Evolutionary conservation across 2,888 invertebrate genomes (phyloP), one percentile per base, ranked within the genome.

Genomic region (Thymelicus sylvestris): DNA sequence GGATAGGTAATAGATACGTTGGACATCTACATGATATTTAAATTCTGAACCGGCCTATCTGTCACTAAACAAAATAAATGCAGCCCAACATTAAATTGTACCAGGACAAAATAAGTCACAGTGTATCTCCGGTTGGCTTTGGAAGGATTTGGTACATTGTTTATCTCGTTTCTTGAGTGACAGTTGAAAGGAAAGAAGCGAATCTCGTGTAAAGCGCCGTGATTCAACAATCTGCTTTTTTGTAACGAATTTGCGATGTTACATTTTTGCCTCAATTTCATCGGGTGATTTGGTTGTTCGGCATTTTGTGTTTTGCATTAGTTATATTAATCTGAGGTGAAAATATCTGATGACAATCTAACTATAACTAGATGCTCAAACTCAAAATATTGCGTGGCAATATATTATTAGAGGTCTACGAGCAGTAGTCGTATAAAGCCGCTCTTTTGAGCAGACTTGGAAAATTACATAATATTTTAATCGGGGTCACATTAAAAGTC

Each of bases 21-120:
- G 31, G 31, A 31, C 3, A 31, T 31, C 31, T 31, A 44, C 12
- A 44, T 2, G 4, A 10, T 44, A 12, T 44, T 0, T 12, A 4
- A 10, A 10, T 44, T 44, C 44, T 68, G 73, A 70, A 74, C 66
- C 75, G 62, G 38, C 47, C 0, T 66, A 61, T 47, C 62, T 72
- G 76, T 74, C 72, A 72, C 71, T 76, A 76, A 77, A 78, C 76
- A 80, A 80, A 81, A 83, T 78, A 80, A 80, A 80, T 79, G 78
- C 77, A 80, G 77, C 79, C 81, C 80, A 73, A 78, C 79, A 80
- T 83, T 81, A 82, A 84, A 82, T 81, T 81, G 81, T 80, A 78
- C 74, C 75, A 75, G 74, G 78, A 79, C 76, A 79, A 74, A 81
- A 81, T 81, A 84, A 83, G 80, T 84, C 83, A 83, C 80, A 60